Conservation (phyloP, 2,797 vertebrate species). For the Botia almorhae region DNA sequence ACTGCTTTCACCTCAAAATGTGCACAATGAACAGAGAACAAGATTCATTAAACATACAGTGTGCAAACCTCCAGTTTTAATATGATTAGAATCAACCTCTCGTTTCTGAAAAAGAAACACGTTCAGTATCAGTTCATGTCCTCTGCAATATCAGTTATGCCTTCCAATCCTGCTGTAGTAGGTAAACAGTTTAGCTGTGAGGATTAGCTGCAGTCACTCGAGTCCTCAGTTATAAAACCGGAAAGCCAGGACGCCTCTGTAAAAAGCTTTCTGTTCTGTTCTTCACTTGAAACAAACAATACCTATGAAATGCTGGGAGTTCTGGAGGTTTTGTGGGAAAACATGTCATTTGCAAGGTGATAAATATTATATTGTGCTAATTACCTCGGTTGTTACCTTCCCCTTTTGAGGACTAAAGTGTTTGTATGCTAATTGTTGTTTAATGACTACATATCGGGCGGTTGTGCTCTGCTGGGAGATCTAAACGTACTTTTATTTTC, state of each 20-base stretch:
- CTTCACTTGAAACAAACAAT: constrained; percentile 40
- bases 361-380: constrained; percentile 58
- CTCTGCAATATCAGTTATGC: neutral
- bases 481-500: constrained; percentile 28
- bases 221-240: constrained; percentile 10
- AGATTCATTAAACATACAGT: constrained; percentile 73
- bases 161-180: neutral
- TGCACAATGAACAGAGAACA: constrained; percentile 69
- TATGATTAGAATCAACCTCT: constrained; percentile 66
- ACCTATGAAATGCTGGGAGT: constrained; percentile 39
- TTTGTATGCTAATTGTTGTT: constrained; percentile 56
- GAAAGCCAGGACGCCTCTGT: neutral
- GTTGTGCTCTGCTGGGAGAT: constrained; percentile 41
- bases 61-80: constrained; percentile 57
- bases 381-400: constrained; percentile 53
- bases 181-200: constrained; percentile 11
- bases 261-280: constrained; percentile 3
- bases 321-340: constrained; percentile 43
- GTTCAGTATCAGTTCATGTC: no score
- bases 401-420: constrained; percentile 46
- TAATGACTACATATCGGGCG: constrained; percentile 50
- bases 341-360: constrained; percentile 50
- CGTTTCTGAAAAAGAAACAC: constrained; percentile 19
- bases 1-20: constrained; percentile 54
- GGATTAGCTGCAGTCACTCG: constrained; percentile 25